A percentile compares a stretch with the other conserved stretches of the same genome.
These are phyloP conservation scores for Syncerus caffer DNA, from an alignment of 2,797 vertebrate genomes.

Conservation along the genomic window DNA sequence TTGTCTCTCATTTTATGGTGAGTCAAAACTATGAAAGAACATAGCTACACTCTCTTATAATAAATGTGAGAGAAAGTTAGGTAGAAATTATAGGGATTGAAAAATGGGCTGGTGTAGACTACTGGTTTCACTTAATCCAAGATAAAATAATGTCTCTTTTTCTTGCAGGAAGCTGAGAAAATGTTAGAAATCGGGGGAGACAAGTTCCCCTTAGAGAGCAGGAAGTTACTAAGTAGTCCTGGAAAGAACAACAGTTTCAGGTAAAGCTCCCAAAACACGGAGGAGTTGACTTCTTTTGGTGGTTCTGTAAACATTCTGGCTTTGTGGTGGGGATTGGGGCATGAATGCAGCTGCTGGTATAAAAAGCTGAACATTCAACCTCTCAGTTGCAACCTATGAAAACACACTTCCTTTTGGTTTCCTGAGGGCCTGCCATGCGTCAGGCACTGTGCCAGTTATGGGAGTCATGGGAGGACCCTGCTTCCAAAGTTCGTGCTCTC, in stretches of 20 bases:
- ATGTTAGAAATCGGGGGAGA: conserved; percentile 87
- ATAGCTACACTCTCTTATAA: background rate
- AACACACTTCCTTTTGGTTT: background rate
- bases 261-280: conserved; percentile 76
- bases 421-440: background rate
- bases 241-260: conserved; percentile 86
- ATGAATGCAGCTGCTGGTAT: background rate
- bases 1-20: background rate
- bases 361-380: background rate
- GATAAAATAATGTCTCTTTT: background rate
- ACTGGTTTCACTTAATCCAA: background rate
- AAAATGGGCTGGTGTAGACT: background rate
- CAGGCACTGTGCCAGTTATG: background rate
- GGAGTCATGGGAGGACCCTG: background rate
- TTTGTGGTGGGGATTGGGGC: background rate
- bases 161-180: conserved; percentile 87
- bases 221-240: conserved; percentile 78
- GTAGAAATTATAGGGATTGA: background rate
- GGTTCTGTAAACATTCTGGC: background rate
- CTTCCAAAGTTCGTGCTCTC: background rate
- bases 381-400: background rate
- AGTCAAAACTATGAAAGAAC: background rate
- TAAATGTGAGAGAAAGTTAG: conserved; percentile 8
- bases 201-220: conserved; percentile 88
- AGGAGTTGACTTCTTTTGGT: background rate